Conservation (phyloP, 2,888 invertebrate genomes). For the Amiota minor region DNA sequence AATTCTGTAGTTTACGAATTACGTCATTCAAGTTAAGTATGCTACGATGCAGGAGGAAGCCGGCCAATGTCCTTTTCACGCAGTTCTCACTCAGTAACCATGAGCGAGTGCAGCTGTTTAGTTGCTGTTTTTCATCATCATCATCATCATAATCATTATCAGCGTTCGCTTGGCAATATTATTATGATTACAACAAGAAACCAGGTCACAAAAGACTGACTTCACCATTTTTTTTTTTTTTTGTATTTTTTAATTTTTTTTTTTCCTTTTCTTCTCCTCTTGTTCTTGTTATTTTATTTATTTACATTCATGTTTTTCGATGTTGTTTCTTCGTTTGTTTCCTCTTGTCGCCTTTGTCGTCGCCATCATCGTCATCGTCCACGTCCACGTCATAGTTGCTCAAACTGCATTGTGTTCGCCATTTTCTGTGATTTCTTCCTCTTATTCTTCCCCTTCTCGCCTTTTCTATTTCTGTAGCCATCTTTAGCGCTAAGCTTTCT, state of each 20-base stretch:
- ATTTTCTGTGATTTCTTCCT: background rate
- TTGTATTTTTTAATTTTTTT: background rate
- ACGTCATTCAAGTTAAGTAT: slow-evolving; percentile 56
- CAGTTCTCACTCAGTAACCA: slow-evolving; percentile 48
- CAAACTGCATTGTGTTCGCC: background rate
- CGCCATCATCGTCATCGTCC: background rate
- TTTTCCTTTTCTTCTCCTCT: background rate
- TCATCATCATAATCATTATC: slow-evolving; percentile 7
- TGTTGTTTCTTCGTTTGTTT: background rate
- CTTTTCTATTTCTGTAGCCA: slow-evolving; percentile 18
- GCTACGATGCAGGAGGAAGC: too few species aligned
- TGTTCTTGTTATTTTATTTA: slow-evolving; percentile 17
- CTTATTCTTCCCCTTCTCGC: background rate
- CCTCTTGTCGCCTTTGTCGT: slow-evolving; percentile 3
- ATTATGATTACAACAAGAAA: slow-evolving; percentile 61
- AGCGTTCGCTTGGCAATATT: slow-evolving; percentile 59
- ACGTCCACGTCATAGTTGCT: background rate
- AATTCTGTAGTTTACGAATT: slow-evolving; percentile 52
- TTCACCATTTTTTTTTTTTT: slow-evolving; percentile 1
- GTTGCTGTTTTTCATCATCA: background rate
- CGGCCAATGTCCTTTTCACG: slow-evolving; percentile 23
- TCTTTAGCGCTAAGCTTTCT: background rate
- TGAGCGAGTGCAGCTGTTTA: background rate
- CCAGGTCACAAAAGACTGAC: slow-evolving; percentile 66
- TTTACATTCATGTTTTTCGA: background rate